These are phyloP conservation scores for Drosophila subquinaria DNA, from an alignment of 2,888 invertebrate genomes.

Conservation along the genomic window DNA sequence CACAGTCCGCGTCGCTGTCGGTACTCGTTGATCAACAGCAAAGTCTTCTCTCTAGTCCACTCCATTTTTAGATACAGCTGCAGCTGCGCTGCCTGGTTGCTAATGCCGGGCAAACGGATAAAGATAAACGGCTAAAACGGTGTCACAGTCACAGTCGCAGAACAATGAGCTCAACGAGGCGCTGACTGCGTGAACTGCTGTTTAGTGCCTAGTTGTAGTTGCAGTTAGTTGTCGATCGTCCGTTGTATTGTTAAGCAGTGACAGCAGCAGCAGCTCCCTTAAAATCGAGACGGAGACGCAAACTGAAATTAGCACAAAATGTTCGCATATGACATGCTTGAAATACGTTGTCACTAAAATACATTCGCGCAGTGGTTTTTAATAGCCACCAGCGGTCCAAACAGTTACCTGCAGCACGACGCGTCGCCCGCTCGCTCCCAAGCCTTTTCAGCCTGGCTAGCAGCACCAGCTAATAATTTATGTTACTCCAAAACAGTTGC, in stretches of 20 bases:
- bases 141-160: slow-evolving; percentile 64
- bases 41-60: slow-evolving; percentile 85
- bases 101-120: slow-evolving; percentile 46
- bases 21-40: slow-evolving; percentile 84
- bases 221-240: slow-evolving; percentile 56
- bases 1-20: slow-evolving; percentile 84
- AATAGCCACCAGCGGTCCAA: slow-evolving; percentile 30
- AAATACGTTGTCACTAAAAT: slow-evolving; percentile 7
- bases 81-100: slow-evolving; percentile 35
- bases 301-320: slow-evolving; percentile 44
- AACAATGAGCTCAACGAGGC: slow-evolving; percentile 67
- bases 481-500: slow-evolving; percentile 49
- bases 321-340: not conserved
- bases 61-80: slow-evolving; percentile 82
- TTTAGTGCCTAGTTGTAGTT: slow-evolving; percentile 1
- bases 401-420: slow-evolving; percentile 38
- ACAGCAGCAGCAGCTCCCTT: slow-evolving; percentile 55
- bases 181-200: slow-evolving; percentile 22
- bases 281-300: slow-evolving; percentile 42
- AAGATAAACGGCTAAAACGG: slow-evolving; percentile 49
- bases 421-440: slow-evolving; percentile 1
- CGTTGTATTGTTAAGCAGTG: slow-evolving; percentile 41
- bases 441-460: slow-evolving; percentile 15
- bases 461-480: slow-evolving; percentile 47
- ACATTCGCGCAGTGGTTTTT: slow-evolving; percentile 34